These are phyloP conservation scores for Dicentrarchus labrax DNA, from an alignment of 2,113 vertebrate genomes.

Conservation along the genomic window DNA sequence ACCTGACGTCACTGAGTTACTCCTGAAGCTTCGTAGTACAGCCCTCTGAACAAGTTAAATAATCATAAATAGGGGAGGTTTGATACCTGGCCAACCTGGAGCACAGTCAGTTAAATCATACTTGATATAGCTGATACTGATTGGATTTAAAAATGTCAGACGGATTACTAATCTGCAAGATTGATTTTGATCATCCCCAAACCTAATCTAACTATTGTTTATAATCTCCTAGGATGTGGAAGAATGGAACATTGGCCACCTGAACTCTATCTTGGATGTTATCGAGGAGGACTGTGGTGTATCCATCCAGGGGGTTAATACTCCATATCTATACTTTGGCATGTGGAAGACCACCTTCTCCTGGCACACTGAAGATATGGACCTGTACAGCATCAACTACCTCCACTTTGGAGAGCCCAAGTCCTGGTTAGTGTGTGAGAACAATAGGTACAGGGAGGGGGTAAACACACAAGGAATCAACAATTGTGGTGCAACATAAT, in stretches of 20 bases:
- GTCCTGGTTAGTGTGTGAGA: conserved; percentile 89
- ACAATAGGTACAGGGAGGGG: neutral
- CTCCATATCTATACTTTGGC: conserved; percentile 96
- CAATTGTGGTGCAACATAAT: neutral
- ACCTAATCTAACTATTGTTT: conserved; percentile 7
- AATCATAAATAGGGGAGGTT: neutral
- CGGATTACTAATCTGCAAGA: neutral
- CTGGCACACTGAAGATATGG: conserved; percentile 99
- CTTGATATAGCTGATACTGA: neutral
- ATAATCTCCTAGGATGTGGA: conserved; percentile 87
- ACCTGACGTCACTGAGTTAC: too few relatives aligned
- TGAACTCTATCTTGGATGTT: conserved; percentile 96
- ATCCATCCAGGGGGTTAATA: conserved; percentile 97
- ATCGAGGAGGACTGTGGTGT: conserved; percentile 95
- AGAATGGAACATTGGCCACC: conserved; percentile 95
- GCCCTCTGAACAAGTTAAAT: neutral
- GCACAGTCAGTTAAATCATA: neutral
- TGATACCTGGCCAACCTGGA: neutral
- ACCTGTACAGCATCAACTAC: conserved; percentile 99
- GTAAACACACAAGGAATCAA: neutral
- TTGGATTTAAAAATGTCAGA: neutral
- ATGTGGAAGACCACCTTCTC: conserved; percentile 99
- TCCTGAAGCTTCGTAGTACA: too few relatives aligned
- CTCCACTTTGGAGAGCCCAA: conserved; percentile 98
- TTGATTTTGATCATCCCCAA: neutral